A percentile compares a stretch with the other conserved stretches of the same genome.
Conservation (phyloP, 2,797 vertebrate species). For the Poliocrania exsul region DNA sequence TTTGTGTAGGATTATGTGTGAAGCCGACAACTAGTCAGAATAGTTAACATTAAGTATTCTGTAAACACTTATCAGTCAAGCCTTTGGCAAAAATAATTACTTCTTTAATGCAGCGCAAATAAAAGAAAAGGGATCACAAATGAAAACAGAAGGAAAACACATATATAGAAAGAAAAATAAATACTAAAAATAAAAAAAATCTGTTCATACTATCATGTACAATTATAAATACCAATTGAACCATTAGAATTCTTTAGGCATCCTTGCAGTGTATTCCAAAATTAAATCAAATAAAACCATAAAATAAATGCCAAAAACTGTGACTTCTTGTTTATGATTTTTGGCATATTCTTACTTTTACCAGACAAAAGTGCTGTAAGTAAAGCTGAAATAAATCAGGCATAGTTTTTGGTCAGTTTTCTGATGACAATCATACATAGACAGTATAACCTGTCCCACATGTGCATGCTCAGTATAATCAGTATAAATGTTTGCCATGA, state of each 20-base stretch:
- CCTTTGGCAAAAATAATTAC: neutral
- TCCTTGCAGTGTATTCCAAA: neutral
- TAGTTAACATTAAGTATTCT: neutral
- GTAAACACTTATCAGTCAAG: neutral
- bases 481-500: accelerated
- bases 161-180: neutral
- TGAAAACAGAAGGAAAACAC: neutral
- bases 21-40: neutral
- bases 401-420: neutral
- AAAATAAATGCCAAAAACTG: neutral
- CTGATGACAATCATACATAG: neutral
- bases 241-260: neutral
- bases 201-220: too few relatives aligned
- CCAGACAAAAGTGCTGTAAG: neutral
- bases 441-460: neutral
- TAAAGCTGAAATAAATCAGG: neutral
- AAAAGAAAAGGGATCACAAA: neutral
- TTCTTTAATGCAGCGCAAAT: neutral
- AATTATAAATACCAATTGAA: neutral
- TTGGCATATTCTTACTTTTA: neutral
- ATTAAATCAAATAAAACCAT: neutral
- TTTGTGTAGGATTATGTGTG: neutral
- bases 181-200: neutral
- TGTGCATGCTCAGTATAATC: neutral
- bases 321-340: accelerated